These are phyloP conservation scores for Eretmocerus hayati DNA, from an alignment of 2,888 invertebrate genomes.

Conservation along the genomic window DNA sequence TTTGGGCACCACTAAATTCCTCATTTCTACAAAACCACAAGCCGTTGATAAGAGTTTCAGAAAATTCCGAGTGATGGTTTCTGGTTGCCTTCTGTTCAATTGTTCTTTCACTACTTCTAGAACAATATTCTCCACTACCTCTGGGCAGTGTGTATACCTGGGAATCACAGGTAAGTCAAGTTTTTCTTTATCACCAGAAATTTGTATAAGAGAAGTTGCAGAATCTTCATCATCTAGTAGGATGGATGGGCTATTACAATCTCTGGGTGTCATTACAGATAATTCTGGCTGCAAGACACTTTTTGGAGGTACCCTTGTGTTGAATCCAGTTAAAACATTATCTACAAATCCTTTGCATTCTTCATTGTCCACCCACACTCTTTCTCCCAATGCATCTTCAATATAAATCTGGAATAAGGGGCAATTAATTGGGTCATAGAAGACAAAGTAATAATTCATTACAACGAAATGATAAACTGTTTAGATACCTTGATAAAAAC, in stretches of 20 bases:
- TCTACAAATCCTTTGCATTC: slow-evolving; percentile 88
- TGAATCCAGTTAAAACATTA: slow-evolving; percentile 81
- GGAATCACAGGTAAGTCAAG: slow-evolving; percentile 49
- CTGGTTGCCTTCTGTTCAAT: slow-evolving; percentile 73
- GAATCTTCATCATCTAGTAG: slow-evolving; percentile 42
- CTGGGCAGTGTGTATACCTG: slow-evolving; percentile 57
- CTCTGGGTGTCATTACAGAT: slow-evolving; percentile 36
- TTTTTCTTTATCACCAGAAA: slow-evolving; percentile 39
- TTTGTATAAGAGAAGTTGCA: slow-evolving; percentile 31
- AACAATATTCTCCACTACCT: slow-evolving; percentile 71
- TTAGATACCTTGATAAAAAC: slow-evolving; percentile 71
- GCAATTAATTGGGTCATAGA: not conserved
- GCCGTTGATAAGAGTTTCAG: slow-evolving; percentile 77
- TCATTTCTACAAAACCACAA: slow-evolving; percentile 80
- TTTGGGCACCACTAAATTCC: slow-evolving; percentile 69
- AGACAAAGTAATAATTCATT: slow-evolving; percentile 1
- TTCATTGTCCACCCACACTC: slow-evolving; percentile 88
- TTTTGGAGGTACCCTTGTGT: slow-evolving; percentile 69
- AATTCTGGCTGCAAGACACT: slow-evolving; percentile 60
- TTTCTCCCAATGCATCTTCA: slow-evolving; percentile 89
- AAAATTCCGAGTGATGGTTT: slow-evolving; percentile 83
- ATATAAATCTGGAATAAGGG: slow-evolving; percentile 65
- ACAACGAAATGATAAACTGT: not conserved
- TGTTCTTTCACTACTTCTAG: slow-evolving; percentile 85
- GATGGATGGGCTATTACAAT: slow-evolving; percentile 41